Conservation (phyloP, 1,140 invertebrate species). For the Amyelois transitella region DNA sequence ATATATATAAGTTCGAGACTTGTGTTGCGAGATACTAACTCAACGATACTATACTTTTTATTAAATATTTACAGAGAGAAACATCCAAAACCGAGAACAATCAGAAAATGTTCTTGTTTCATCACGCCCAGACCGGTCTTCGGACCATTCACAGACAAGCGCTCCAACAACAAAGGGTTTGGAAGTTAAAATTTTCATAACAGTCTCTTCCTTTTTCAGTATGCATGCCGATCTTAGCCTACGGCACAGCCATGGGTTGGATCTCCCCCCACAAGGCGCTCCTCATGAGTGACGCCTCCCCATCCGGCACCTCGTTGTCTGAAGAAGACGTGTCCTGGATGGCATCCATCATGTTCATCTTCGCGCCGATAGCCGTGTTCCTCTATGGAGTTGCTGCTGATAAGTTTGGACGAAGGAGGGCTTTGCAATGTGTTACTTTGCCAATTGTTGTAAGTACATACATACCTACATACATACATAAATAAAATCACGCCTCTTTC, state of each 20-base stretch:
- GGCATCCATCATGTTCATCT: slow-evolving; percentile 66
- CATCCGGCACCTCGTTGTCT: slow-evolving; percentile 24
- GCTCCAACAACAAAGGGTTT: no score
- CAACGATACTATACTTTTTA: no score
- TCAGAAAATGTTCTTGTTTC: no score
- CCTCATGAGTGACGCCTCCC: slow-evolving; percentile 42
- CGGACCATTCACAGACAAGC: no score
- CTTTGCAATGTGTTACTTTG: slow-evolving; percentile 42
- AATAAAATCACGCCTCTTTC: no score
- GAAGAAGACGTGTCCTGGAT: slow-evolving; percentile 65
- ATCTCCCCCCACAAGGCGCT: slow-evolving; percentile 57
- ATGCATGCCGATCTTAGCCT: slow-evolving; percentile 56
- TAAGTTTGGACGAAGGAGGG: slow-evolving; percentile 56
- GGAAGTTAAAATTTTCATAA: not conserved
- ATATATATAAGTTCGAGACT: no score
- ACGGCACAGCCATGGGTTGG: slow-evolving; percentile 64
- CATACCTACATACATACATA: no score
- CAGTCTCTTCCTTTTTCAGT: slow-evolving; percentile 35
- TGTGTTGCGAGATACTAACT: no score
- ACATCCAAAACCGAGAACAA: no score
- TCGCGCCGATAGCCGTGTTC: slow-evolving; percentile 60
- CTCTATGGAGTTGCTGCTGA: slow-evolving; percentile 52
- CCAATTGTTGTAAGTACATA: slow-evolving; percentile 53
- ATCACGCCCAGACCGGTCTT: no score
- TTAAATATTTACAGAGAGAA: no score